phyloP scores from a whole-genome alignment of 2,113 vertebrate genomes.

The Sinosuthora webbiana region DNA sequence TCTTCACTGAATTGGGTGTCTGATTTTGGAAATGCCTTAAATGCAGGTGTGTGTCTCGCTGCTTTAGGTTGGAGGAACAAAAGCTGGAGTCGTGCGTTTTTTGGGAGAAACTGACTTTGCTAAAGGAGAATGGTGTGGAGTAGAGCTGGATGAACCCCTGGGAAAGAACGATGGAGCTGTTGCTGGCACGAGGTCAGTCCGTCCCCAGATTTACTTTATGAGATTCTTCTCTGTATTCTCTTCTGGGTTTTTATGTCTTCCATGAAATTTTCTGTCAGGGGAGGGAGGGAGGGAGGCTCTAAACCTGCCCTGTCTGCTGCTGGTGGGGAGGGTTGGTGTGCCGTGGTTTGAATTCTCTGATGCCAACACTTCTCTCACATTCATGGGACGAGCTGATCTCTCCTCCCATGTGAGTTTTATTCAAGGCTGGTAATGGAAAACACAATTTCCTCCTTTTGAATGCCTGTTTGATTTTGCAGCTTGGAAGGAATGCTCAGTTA shows the following conservation, averaged over 20 bases:
- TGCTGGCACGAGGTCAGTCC: slow-evolving; percentile 90
- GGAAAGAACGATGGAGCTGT: slow-evolving; percentile 98
- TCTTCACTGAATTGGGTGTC: neutral
- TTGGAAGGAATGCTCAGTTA: neutral
- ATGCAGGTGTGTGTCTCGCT: neutral
- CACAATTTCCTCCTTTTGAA: neutral
- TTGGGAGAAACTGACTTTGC: slow-evolving; percentile 97
- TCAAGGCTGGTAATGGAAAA: slow-evolving; percentile 9
- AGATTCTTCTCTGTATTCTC: neutral
- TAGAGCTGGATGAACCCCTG: slow-evolving; percentile 94
- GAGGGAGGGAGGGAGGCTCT: neutral
- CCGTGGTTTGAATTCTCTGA: neutral
- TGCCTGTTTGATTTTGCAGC: neutral
- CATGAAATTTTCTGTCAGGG: accelerated
- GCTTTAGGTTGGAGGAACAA: slow-evolving; percentile 90
- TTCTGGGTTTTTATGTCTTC: neutral
- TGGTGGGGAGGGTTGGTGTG: neutral
- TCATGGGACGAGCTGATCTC: neutral
- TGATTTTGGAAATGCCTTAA: neutral
- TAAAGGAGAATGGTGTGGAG: slow-evolving; percentile 98
- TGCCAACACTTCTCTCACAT: neutral
- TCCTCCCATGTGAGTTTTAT: neutral
- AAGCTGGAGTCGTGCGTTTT: slow-evolving; percentile 95
- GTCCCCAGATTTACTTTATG: accelerated
- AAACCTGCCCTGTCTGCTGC: neutral